phyloP scores from a whole-genome alignment of 2,113 vertebrate species.

The Lota lota region DNA sequence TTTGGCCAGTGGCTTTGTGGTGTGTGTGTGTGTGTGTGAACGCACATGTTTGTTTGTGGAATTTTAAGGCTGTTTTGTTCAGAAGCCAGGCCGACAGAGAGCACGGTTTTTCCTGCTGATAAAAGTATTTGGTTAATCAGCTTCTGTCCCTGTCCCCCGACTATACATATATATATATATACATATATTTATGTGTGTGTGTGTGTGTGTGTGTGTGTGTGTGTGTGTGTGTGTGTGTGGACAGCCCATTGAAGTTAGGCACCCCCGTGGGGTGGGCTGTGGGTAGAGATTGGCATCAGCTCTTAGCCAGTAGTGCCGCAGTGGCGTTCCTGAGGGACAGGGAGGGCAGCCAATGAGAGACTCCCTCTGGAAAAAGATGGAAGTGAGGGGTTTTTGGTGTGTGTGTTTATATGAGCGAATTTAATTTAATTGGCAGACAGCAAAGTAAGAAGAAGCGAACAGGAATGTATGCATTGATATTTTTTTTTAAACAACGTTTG shows the following conservation, averaged over 20 bases:
- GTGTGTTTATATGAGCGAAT: not conserved
- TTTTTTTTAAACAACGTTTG: conserved; percentile 30
- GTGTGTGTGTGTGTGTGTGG: conserved; percentile 47
- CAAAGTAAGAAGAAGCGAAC: not conserved
- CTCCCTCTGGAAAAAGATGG: conserved; percentile 35
- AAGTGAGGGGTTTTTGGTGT: not conserved
- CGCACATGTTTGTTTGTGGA: conserved; percentile 29
- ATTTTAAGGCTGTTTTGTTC: conserved; percentile 73
- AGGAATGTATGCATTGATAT: not conserved
- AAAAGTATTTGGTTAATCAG: conserved; percentile 85
- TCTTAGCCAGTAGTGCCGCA: conserved; percentile 61
- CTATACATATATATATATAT: conserved; percentile 7
- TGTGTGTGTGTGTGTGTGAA: conserved; percentile 23
- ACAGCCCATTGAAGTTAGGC: conserved; percentile 69
- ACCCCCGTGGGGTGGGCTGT: conserved; percentile 50
- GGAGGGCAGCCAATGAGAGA: conserved; percentile 66
- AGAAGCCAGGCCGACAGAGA: conserved; percentile 59
- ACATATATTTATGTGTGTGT: conserved; percentile 41
- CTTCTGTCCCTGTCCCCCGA: conserved; percentile 69
- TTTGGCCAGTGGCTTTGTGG: conserved; percentile 52
- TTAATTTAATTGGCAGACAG: not conserved
- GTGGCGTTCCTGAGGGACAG: conserved; percentile 58
- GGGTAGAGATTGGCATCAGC: conserved; percentile 70
- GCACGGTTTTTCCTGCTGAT: conserved; percentile 75
- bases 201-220: conserved; percentile 40